Evolutionary conservation across 2,113 vertebrate species (phyloP).

Genomic region (Columba janthina): DNA sequence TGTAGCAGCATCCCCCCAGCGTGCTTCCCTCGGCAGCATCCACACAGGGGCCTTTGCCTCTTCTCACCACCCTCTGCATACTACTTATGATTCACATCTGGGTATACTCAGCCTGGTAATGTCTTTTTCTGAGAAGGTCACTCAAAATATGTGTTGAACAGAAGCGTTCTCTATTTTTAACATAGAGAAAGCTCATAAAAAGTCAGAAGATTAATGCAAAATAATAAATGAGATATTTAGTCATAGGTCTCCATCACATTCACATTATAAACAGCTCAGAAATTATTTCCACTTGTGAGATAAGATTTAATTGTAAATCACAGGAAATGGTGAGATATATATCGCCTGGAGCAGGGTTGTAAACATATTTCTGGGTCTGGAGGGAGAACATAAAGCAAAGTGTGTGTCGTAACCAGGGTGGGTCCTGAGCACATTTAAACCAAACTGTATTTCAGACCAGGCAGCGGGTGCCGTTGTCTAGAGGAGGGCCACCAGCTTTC

Average conservation of each 20-base stretch:
- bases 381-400: conserved; percentile 42
- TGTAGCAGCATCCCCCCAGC: neutral
- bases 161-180: conserved; percentile 35
- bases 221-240: conserved; percentile 65
- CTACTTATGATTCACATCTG: conserved; percentile 46
- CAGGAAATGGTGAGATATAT: conserved; percentile 35
- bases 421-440: neutral
- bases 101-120: conserved; percentile 2
- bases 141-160: neutral
- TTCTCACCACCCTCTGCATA: neutral
- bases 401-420: neutral
- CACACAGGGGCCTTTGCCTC: neutral
- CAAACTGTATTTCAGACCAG: neutral
- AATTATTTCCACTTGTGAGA: conserved; percentile 10
- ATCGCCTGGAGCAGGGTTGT: conserved; percentile 5
- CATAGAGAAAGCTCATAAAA: conserved; percentile 19
- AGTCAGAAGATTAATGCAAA: conserved; percentile 38
- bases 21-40: neutral
- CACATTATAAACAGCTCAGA: neutral
- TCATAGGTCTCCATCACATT: conserved; percentile 35
- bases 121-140: conserved; percentile 52
- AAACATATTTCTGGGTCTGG: conserved; percentile 42
- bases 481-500: conserved; percentile 8
- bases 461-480: neutral
- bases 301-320: conserved; percentile 47